A percentile compares a stretch with the other conserved stretches of the same genome.
Conservation (phyloP, 2,113 vertebrate genomes). For the Eptesicus fuscus region DNA sequence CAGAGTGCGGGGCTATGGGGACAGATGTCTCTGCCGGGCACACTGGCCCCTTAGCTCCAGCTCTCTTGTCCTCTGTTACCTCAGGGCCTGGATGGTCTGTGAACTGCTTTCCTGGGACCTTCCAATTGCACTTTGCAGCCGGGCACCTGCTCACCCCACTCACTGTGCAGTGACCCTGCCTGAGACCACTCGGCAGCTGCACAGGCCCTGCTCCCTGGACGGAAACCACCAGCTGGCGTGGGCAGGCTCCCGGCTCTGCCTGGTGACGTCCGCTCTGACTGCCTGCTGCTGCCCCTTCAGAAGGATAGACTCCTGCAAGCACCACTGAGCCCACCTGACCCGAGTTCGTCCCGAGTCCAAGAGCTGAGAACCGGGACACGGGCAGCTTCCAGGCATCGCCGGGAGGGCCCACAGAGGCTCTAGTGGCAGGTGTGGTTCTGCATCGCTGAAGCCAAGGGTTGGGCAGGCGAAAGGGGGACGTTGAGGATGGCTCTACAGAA, state of each 20-base stretch:
- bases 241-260: not conserved
- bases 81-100: not conserved
- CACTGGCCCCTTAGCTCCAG: not conserved
- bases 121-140: not conserved
- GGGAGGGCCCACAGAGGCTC: not conserved
- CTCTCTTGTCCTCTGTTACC: not conserved
- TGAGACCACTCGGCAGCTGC: not conserved
- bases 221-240: not conserved
- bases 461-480: not conserved
- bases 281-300: conserved; percentile 38
- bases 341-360: not conserved
- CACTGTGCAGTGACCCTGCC: not conserved
- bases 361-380: not conserved
- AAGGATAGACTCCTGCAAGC: conserved; percentile 42
- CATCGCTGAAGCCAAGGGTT: not conserved
- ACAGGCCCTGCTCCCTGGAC: not conserved
- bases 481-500: not conserved
- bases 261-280: not conserved
- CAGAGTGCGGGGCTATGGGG: accelerated
- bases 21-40: not conserved
- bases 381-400: conserved; percentile 3
- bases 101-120: not conserved
- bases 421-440: not conserved
- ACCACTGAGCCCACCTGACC: not conserved
- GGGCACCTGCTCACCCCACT: not conserved